Evolutionary conservation across 2,113 vertebrate genomes (phyloP), one percentile per base, ranked within the genome.

Genomic region (Epinephelus moara): DNA sequence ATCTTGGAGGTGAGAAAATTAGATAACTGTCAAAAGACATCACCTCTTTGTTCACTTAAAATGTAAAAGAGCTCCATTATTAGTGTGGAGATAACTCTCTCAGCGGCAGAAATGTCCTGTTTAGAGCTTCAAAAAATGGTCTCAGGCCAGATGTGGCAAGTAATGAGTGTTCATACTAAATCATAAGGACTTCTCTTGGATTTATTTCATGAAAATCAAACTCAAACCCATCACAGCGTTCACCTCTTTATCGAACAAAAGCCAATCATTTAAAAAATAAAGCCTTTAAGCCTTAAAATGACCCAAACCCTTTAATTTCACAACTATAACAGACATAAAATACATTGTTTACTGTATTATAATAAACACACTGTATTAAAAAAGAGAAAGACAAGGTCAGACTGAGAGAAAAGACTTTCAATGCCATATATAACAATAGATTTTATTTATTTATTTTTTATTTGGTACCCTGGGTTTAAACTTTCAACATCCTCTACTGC

Each of bases 391-490:
- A 72, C 27, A 61, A 75, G 67, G 70, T 68, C 60, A 75, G 27
- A 14, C 15, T 47, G 47, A 59, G 79, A 80, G 25, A 67, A 78
- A 78, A 64, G 8, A 57, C 19, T 80, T 85, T 78, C 61, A 70
- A 37, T 59, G 69, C 45, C 67, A 55, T 23, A n/a, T 67, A 37
- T 64, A 67, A 72, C 40, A 30, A 56, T 33, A 63, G 21, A 63
- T 56, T 86, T 74, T 55, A 6, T 8, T 6, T 67, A 69, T 55
- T 70, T 19, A 21, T 45, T 10, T 55, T 64, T 66, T 77, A 77
- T 75, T 78, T 37, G 33, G 9, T 56, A 78, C 49, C 18, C 49
- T 25, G 42, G 52, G 55, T 79, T 72, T 70, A 88, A 91, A 78
- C 78, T 75, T 71, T 83, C 47, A 70, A 62, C 14, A 37, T 56